Evolutionary conservation across 2,888 invertebrate genomes (phyloP).

Genomic region (Microctonus brassicae): DNA sequence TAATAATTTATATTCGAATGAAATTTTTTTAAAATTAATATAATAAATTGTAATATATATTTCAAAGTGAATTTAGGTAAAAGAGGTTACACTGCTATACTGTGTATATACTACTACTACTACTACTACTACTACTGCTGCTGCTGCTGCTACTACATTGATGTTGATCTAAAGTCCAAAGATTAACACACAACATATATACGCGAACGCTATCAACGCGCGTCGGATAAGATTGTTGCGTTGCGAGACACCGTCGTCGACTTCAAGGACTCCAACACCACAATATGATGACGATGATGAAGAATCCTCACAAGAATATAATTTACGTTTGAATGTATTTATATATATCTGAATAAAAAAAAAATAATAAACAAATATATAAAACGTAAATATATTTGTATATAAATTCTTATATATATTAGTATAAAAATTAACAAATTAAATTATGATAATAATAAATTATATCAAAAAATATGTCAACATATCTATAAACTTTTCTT

Average conservation of each 20-base stretch:
- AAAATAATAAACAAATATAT: background rate
- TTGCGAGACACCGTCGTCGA: constrained; percentile 40
- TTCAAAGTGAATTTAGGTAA: background rate
- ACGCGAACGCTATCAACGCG: constrained; percentile 53
- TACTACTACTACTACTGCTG: constrained; percentile 13
- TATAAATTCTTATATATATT: too few relatives aligned
- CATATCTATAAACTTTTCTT: constrained; percentile 1
- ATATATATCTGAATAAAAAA: background rate
- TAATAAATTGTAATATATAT: background rate
- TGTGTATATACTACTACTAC: background rate
- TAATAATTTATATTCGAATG: too few relatives aligned
- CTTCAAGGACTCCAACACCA: constrained; percentile 51
- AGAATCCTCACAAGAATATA: background rate
- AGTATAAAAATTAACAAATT: too few relatives aligned
- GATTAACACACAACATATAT: constrained; percentile 55
- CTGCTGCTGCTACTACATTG: constrained; percentile 18
- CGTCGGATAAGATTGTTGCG: constrained; percentile 59
- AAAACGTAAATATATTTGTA: too few relatives aligned
- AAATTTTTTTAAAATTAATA: too few relatives aligned
- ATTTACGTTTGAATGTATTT: too few relatives aligned
- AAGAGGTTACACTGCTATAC: too few relatives aligned
- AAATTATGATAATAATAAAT: background rate
- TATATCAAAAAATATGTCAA: background rate
- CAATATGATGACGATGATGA: background rate
- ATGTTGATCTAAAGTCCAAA: constrained; percentile 57